Evolutionary conservation across 64 coral and sea anemone species (phyloP), one percentile per base, ranked within the genome.

Genomic region (Stichodactyla mertensii): DNA sequence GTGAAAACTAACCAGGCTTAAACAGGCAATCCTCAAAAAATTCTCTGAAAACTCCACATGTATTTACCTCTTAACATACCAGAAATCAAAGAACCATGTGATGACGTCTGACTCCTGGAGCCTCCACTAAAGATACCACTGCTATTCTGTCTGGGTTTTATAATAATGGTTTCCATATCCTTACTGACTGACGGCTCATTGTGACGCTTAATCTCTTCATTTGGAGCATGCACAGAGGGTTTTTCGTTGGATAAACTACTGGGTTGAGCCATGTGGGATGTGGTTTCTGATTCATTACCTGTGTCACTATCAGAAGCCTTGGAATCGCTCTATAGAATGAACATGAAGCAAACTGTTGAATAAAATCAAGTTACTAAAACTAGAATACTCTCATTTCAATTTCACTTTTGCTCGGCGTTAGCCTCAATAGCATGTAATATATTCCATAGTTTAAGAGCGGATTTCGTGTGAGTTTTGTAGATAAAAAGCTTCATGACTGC

Each of bases 31-130:
- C 36, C 36, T 45, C 36, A 45, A 45, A 45, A 36, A 45, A 0
- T 45, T 45, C 36, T 4, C 36, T 45, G 0, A 45, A 45, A 45
- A 45, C 1, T 45, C 36, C 19, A 66, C 22, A 13, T n/a, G 6
- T 66, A 6, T 10, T 31, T 71, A 89, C 89, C 89, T 90, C 36
- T 52, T 79, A 52, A 51, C 55, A 55, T 64, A 62, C 86, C 89
- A 56, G 89, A 86, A 20, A 90, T 77, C 89, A 90, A 53, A 61
- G 83, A 84, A 62, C 83, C 83, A 80, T 83, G 64, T n/a, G 54
- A 85, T 22, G 22, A 23, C 54, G 0, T 45, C 74, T 64, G 23
- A 26, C 4, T 7, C 4, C 10, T 57, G 51, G 55, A 77, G 52
- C 55, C 18, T 52, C 83, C 83, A 78, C 89, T 22, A 20, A 90